These are phyloP conservation scores for Cheilosia pagana DNA, from an alignment of 2,888 invertebrate genomes.

Conservation along the genomic window DNA sequence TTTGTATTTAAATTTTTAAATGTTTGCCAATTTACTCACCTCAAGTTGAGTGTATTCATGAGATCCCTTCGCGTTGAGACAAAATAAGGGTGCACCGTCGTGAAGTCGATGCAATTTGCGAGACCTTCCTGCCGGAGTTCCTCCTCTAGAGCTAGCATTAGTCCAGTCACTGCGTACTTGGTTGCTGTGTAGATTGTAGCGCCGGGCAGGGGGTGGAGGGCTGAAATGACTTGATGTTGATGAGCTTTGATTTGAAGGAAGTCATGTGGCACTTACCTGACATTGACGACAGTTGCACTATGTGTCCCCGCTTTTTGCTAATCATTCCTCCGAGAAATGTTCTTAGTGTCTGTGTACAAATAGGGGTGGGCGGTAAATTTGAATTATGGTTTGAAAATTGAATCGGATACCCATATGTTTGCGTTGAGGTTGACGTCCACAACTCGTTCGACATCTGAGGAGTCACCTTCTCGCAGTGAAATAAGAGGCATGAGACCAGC, in stretches of 20 bases:
- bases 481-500: conserved; percentile 79
- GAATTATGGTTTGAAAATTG: not conserved
- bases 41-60: conserved; percentile 73
- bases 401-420: conserved; percentile 78
- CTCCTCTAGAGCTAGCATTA: conserved; percentile 77
- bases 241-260: not conserved
- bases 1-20: not conserved
- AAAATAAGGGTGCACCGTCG: conserved; percentile 79
- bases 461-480: conserved; percentile 76
- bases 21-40: conserved; percentile 33
- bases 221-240: conserved; percentile 1
- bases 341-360: conserved; percentile 76
- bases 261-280: conserved; percentile 64
- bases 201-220: conserved; percentile 59
- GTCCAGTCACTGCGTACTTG: conserved; percentile 80
- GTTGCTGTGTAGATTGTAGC: conserved; percentile 78
- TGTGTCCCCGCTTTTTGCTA: conserved; percentile 75
- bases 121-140: conserved; percentile 77
- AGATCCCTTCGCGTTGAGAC: conserved; percentile 77
- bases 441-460: conserved; percentile 77
- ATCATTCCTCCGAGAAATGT: conserved; percentile 79
- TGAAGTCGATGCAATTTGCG: conserved; percentile 59
- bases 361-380: not conserved
- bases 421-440: conserved; percentile 79
- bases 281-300: conserved; percentile 80